Evolutionary conservation across 2,113 vertebrate species (phyloP).

Genomic region (Callipepla californica): DNA sequence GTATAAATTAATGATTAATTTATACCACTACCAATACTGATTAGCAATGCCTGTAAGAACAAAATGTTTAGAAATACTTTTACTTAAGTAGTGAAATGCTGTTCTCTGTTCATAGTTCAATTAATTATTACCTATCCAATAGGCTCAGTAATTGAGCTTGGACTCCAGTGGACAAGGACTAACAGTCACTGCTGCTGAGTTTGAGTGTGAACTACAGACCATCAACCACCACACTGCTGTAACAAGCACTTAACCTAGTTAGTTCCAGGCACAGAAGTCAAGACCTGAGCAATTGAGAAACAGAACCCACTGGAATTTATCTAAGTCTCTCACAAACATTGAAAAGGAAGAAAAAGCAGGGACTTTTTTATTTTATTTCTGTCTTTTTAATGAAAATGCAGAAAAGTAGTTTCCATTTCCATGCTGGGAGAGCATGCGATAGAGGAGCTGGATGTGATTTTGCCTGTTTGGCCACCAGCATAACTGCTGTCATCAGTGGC

Average conservation of each 20-base stretch:
- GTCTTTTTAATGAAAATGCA: not conserved
- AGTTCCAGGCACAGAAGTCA: not conserved
- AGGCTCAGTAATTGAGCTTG: not conserved
- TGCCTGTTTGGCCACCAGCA: not conserved
- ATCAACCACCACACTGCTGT: not conserved
- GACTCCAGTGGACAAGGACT: not conserved
- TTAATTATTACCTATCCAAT: not conserved
- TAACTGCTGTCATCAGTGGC: not conserved
- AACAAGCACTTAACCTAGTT: not conserved
- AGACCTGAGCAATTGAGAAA: not conserved
- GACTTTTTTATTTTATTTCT: rapidly evolving
- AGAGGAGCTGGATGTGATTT: not conserved
- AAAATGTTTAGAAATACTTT: not conserved
- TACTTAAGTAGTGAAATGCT: not conserved
- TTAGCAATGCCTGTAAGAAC: not conserved
- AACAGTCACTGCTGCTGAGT: not conserved
- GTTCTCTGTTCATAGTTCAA: not conserved
- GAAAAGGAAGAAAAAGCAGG: not conserved
- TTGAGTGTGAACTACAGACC: not conserved
- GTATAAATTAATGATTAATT: constrained; percentile 1
- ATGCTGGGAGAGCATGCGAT: not conserved
- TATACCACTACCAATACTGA: not conserved
- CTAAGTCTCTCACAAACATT: not conserved
- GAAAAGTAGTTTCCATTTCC: not conserved
- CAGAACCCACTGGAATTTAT: not conserved